Conservation (phyloP, 2,888 invertebrate species). For the Nomada ruficornis region DNA sequence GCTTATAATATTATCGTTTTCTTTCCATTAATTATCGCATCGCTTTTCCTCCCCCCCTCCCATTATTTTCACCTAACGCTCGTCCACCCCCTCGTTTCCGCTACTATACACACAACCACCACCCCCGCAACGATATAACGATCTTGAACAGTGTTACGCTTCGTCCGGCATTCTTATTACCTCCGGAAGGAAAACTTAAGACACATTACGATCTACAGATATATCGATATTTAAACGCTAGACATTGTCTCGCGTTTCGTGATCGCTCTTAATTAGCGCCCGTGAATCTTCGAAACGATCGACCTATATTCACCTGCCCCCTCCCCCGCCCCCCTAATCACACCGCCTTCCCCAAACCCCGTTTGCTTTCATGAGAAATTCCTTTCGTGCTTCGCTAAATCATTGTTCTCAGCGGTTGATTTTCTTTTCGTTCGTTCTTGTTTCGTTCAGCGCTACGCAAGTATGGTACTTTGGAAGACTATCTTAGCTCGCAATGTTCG, state of each 20-base stretch:
- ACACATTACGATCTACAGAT: conserved; percentile 38
- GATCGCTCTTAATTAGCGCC: conserved; percentile 29
- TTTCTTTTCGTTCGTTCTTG: conserved; percentile 15
- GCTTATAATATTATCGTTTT: conserved; percentile 82
- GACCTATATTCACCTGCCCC: not conserved
- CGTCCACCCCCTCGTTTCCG: not conserved
- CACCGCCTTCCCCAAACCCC: not conserved
- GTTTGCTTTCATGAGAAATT: conserved; percentile 14
- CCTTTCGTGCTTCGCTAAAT: conserved; percentile 24
- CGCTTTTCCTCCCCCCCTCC: not conserved
- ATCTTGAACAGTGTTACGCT: conserved; percentile 2
- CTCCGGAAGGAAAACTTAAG: conserved; percentile 33
- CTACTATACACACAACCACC: not conserved
- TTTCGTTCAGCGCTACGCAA: conserved; percentile 23
- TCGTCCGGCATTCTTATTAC: conserved; percentile 22
- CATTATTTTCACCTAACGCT: conserved; percentile 9
- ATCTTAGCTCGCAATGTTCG: conserved; percentile 29
- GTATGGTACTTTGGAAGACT: conserved; percentile 35
- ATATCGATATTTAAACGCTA: conserved; percentile 32
- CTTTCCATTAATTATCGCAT: conserved; percentile 35
- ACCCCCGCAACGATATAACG: not conserved
- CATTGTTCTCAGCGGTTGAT: not conserved
- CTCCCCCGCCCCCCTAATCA: not conserved
- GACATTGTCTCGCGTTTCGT: conserved; percentile 44
- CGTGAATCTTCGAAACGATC: not conserved